Base-by-base conservation (phyloP, 2,888 invertebrate species). In the Deilephila porcellus region DNA sequence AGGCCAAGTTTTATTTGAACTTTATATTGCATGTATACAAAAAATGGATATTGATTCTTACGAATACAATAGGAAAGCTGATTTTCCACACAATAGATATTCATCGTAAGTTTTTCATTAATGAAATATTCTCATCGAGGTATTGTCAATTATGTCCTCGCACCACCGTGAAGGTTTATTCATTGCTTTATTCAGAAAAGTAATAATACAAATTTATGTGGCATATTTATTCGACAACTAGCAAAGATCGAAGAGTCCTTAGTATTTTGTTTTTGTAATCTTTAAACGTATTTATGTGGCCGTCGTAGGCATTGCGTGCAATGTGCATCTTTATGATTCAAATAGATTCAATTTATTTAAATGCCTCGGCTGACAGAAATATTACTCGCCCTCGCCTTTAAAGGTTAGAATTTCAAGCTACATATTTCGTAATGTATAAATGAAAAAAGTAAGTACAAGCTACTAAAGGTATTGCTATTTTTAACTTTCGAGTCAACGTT, bases 321-420 rank as follows among this genome's bases (percentile, higher is more conserved):
- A n/a, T n/a, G n/a, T n/a, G 37, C 45, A n/a, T 56, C 56, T 5
- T 37, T 45, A n/a, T 45, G 8, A 20, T 37, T 11, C 20, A 20
- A 60, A 60, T 29, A 29, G 29, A 60, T 56, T 56, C 56, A 3
- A 60, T 14, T 60, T 60, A 60, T 60, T 60, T 60, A 14, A 60
- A 60, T 32, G 25, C 29, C 29, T 60, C 34, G 34, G 8, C 19
- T 37, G 63, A n/a, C 63, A 37, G 63, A 37, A 63, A 63, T 37
- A n/a, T 63, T 63, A 62, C 63, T 63, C 19, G 63, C 19, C 7
- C 19, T 63, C 63, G n/a, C 63, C 37, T 63, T 62, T 63, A 37
- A 63, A 63, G 37, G 37, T 37, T 63, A 63, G 34, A 63, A 63
- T 25, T 63, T 63, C 14, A 34, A 7, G 63, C 32, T 34, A 7